These are phyloP conservation scores for Channa maculata DNA, from an alignment of 2,113 vertebrate species.

Conservation along the genomic window DNA sequence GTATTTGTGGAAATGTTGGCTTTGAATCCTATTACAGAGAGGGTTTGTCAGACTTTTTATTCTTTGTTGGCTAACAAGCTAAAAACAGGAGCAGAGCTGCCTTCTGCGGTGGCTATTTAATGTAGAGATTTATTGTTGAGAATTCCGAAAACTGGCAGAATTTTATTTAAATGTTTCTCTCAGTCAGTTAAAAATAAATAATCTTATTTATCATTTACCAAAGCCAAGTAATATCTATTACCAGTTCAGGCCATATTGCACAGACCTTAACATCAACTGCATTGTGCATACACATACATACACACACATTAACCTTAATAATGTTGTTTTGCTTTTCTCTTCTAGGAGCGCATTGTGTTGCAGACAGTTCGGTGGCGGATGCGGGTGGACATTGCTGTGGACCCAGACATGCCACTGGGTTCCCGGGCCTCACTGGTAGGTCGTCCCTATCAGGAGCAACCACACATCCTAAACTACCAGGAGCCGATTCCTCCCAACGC, in stretches of 20 bases:
- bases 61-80: background rate
- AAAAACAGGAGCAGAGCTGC: too few species aligned
- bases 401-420: conserved; percentile 93
- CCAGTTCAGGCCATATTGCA: too few species aligned
- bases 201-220: too few species aligned
- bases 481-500: conserved; percentile 97
- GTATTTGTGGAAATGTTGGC: background rate
- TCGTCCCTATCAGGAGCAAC: conserved; percentile 95
- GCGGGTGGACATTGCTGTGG: conserved; percentile 96
- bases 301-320: background rate
- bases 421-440: conserved; percentile 92
- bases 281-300: background rate
- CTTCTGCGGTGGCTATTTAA: background rate
- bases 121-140: background rate
- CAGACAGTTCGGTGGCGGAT: conserved; percentile 99
- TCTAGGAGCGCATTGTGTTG: conserved; percentile 92
- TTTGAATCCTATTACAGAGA: background rate
- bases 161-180: too few species aligned
- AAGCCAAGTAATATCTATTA: too few species aligned
- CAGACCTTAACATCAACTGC: too few species aligned
- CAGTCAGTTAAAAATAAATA: too few species aligned
- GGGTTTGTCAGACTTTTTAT: background rate
- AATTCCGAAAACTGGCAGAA: too few species aligned
- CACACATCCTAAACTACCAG: conserved; percentile 96
- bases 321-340: background rate